A percentile compares a stretch with the other conserved stretches of the same genome.
Conservation (phyloP, 2,113 vertebrate genomes). For the human region DNA sequence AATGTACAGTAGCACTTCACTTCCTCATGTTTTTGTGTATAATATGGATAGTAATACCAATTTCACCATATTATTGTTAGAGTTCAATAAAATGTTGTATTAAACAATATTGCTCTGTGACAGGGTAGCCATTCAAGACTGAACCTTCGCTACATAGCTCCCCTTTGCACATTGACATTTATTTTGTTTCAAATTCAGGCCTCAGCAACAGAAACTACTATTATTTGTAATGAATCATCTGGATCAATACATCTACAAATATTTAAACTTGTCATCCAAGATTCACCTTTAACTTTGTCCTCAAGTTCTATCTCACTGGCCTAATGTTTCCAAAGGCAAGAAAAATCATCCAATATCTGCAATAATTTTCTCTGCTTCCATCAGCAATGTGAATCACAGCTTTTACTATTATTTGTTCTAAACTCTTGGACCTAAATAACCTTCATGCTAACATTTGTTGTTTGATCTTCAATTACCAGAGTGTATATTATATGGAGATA, state of each 20-base stretch:
- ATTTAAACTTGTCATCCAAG: not conserved
- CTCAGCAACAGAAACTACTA: not conserved
- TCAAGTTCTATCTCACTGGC: not conserved
- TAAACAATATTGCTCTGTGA: not conserved
- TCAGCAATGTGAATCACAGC: conserved; percentile 27
- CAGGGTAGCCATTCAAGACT: not conserved
- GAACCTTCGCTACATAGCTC: not conserved
- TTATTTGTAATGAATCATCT: not conserved
- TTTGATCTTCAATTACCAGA: conserved; percentile 65
- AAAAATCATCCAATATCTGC: not conserved
- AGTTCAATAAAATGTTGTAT: not conserved
- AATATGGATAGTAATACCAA: not conserved
- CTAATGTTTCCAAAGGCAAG: not conserved
- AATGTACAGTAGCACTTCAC: not conserved
- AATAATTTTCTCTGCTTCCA: conserved; percentile 58
- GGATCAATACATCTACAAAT: not conserved
- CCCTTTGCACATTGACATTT: not conserved
- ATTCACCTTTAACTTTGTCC: not conserved
- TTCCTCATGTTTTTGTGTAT: not conserved
- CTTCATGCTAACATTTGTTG: conserved; percentile 41
- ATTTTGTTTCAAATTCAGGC: not conserved
- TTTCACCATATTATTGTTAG: not conserved
- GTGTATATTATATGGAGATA: conserved; percentile 12
- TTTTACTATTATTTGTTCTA: conserved; percentile 49
- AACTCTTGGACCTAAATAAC: not conserved